A percentile compares a stretch with the other conserved stretches of the same genome.
Conservation (phyloP, 2,113 vertebrate genomes). For the cat (Felis catus) region F.catus_Fca126_mat1.0 CM031416.1:93378001-93378500, state of each 20-base stretch:
- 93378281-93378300: constrained; percentile 42
- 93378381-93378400: not conserved
- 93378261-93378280: constrained; percentile 32
- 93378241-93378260: constrained; percentile 22
- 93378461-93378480: not conserved
- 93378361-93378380: not conserved
- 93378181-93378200: not conserved
- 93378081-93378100: not conserved
- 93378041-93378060: not conserved
- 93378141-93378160: constrained; percentile 18
- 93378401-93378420: not conserved
- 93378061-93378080: not conserved
- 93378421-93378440: not conserved
- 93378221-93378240: constrained; percentile 2
- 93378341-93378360: not conserved
- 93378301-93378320: constrained; percentile 3
- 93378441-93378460: not conserved
- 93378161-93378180: not conserved
- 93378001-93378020: not conserved
- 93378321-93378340: constrained; percentile 38
- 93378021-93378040: not conserved
- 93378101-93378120: not conserved
- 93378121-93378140: not conserved
- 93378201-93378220: constrained; percentile 50
- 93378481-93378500: not conserved